Percentiles rank a stretch among this genome's conserved stretches.
These are phyloP conservation scores for Coelopa pilipes DNA, from an alignment of 2,888 invertebrate genomes.

Conservation along the genomic window DNA sequence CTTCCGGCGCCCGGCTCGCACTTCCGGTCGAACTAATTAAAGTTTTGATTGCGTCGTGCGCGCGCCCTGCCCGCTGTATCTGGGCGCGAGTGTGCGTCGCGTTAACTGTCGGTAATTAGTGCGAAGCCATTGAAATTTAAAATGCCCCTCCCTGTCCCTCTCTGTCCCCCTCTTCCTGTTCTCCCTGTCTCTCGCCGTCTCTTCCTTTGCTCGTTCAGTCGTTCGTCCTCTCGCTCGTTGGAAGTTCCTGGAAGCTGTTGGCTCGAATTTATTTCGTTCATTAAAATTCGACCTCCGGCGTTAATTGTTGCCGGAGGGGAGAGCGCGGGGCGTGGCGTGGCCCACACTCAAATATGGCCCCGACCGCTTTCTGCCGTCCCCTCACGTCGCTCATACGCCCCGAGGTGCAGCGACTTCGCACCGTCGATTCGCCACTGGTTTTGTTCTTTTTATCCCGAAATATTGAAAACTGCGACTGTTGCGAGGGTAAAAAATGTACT, in stretches of 20 bases:
- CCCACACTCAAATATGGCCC: no score
- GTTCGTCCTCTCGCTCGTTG: slow-evolving; percentile 1
- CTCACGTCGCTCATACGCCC: no score
- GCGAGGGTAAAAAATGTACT: no score
- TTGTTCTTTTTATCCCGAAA: no score
- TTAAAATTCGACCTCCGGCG: no score
- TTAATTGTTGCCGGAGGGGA: no score
- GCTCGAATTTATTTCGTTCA: neutral
- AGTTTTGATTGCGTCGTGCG: slow-evolving; percentile 1
- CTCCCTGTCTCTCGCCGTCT: neutral
- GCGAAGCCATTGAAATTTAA: neutral
- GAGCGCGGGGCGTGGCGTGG: no score
- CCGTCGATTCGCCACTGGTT: no score
- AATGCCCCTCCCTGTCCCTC: neutral
- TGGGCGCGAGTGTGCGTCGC: neutral
- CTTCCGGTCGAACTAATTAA: neutral
- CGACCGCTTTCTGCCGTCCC: no score
- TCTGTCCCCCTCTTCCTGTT: neutral
- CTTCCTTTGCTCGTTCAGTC: no score
- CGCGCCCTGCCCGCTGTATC: neutral
- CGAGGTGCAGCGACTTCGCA: no score
- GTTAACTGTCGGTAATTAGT: slow-evolving; percentile 13
- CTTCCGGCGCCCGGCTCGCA: neutral
- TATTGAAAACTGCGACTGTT: no score
- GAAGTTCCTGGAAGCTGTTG: neutral